Evolutionary conservation across 2,888 invertebrate genomes (phyloP), one percentile per base, ranked within the genome.

Genomic region (Agapostemon virescens): DNA sequence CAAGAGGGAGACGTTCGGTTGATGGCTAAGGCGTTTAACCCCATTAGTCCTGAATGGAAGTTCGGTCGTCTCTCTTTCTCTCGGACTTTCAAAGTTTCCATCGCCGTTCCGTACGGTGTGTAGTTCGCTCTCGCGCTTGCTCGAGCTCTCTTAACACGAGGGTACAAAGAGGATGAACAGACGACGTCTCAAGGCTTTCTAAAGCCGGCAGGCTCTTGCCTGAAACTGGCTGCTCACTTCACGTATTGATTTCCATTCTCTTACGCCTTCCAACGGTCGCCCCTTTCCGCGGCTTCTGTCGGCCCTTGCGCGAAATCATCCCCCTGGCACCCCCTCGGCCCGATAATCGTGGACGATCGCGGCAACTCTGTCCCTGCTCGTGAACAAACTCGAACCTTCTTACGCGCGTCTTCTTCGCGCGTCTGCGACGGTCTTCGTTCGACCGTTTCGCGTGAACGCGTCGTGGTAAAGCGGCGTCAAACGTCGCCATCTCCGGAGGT

Each of bases 231-330:
- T 89, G 90, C 88, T 90, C 90, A 91, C 91, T 91, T 91, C 91
- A 91, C 91, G 90, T 91, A 92, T 91, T 92, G 91, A 92, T 92
- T 92, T 92, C 91, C 90, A 92, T 92, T 91, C 90, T 90, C 90
- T 90, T 90, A 89, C 88, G 88, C 90, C 87, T 89, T 89, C 88
- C 89, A 85, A 88, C 89, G 87, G 87, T 89, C 90, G 88, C 88
- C 88, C 89, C 88, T 90, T 89, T 82, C 75, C 85, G 77, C 79
- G 77, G 78, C 78, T 83, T 79, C 84, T 74, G 49, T 69, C 78
- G 69, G 52, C 78, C 42, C 79, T 73, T 68, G 36, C 63, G 55
- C 82, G 76, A 67, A 74, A 74, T 78, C 74, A 70, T 61, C 78
- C 73, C 49, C 66, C 26, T 17, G 26, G 26, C 55, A 55, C 26